Conservation (phyloP, 2,797 vertebrate species). For the Xenops minutus region DNA sequence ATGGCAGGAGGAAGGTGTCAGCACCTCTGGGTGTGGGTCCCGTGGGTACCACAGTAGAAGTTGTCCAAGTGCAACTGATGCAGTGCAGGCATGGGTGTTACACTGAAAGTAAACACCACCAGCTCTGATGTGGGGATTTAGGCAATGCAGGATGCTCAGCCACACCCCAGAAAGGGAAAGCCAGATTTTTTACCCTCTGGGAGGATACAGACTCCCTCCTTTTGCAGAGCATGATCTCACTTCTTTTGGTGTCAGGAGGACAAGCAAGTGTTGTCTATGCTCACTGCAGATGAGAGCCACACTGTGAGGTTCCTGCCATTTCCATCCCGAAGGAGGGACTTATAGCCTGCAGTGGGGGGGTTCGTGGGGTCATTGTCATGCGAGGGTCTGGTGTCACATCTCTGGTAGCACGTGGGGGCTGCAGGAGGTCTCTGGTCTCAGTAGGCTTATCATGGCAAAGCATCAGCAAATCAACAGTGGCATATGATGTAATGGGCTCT, state of each 20-base stretch:
- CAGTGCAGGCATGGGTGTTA: rapidly evolving
- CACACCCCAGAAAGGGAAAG: neutral
- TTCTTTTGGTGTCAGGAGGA: neutral
- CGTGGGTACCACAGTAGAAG: neutral
- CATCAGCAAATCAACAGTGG: rapidly evolving
- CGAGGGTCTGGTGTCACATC: neutral
- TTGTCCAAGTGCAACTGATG: neutral
- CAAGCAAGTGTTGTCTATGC: rapidly evolving
- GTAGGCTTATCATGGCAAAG: neutral
- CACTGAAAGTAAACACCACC: rapidly evolving
- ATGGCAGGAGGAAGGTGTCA: rapidly evolving
- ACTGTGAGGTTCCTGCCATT: neutral
- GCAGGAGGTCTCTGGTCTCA: neutral
- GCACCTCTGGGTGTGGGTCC: neutral
- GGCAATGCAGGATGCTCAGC: neutral
- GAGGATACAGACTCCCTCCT: neutral
- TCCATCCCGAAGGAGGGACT: neutral
- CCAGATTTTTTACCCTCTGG: rapidly evolving
- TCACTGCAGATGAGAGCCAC: neutral
- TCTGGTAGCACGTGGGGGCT: rapidly evolving
- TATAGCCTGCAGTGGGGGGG: rapidly evolving
- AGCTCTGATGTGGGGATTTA: neutral
- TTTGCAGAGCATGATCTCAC: neutral
- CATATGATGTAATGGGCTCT: rapidly evolving
- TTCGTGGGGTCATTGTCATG: rapidly evolving